Evolutionary conservation across 2,797 vertebrate species (phyloP).

Genomic region (Leuciscus waleckii): DNA sequence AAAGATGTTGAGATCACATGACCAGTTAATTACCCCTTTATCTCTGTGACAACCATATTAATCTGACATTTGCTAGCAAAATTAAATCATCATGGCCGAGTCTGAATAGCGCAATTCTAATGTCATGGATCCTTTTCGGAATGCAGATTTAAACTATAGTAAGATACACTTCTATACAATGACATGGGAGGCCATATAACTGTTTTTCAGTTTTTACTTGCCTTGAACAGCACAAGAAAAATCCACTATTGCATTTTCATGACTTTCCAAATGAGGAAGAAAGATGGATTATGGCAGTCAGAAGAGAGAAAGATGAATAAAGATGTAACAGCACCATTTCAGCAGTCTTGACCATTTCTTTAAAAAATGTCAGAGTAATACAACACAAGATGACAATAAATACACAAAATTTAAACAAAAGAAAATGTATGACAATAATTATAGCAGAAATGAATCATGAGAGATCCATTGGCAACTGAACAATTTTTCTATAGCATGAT

Average conservation of each 20-base stretch:
- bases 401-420: not conserved
- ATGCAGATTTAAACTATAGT: not conserved
- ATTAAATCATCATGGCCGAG: not conserved
- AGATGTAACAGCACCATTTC: not conserved
- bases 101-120: not conserved
- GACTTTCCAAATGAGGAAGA: not conserved
- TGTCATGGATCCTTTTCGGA: not conserved
- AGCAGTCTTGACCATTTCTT: not conserved
- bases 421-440: not conserved
- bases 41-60: not conserved
- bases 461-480: not conserved
- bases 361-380: not conserved
- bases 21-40: not conserved
- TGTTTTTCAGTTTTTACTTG: not conserved
- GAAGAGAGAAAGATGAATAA: not conserved
- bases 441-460: not conserved
- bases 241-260: conserved; percentile 1
- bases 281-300: not conserved
- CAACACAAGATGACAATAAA: not conserved
- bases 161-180: not conserved
- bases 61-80: not conserved
- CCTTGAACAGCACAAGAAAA: not conserved
- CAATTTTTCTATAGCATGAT: not conserved
- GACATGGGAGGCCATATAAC: not conserved
- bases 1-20: conserved; percentile 2